phyloP scores from a whole-genome alignment of 2,113 vertebrate genomes.

The Tenebrosternarchus preto region DNA sequence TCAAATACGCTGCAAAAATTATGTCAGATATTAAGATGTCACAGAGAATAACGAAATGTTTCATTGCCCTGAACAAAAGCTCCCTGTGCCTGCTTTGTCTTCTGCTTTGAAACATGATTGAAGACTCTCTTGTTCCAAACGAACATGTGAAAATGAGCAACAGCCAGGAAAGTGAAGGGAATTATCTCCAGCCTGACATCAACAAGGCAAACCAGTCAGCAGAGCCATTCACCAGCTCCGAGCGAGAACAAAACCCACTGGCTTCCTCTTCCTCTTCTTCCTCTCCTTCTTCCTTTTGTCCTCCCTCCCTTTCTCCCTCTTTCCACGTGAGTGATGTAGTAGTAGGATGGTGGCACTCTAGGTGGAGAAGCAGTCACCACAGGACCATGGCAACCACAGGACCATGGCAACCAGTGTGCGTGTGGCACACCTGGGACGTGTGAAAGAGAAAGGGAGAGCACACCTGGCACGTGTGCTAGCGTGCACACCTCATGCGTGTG shows the following conservation, averaged over 20 bases:
- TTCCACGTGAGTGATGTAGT: slow-evolving; percentile 5
- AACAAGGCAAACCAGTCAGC: too few relatives aligned
- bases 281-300: background rate
- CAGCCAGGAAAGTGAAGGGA: background rate
- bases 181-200: too few relatives aligned
- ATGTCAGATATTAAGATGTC: slow-evolving; percentile 13
- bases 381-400: background rate
- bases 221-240: slow-evolving; percentile 28
- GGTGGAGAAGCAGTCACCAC: background rate
- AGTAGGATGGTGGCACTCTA: background rate
- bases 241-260: slow-evolving; percentile 13
- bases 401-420: background rate
- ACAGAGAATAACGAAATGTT: background rate
- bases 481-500: background rate
- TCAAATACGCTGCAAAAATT: background rate
- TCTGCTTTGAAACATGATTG: slow-evolving; percentile 1
- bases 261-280: background rate
- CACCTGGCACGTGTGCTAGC: background rate
- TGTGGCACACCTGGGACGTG: slow-evolving; percentile 10
- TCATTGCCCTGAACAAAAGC: background rate
- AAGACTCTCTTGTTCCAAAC: slow-evolving; percentile 16
- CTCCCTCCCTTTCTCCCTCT: background rate
- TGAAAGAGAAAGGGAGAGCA: background rate
- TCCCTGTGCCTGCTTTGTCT: background rate
- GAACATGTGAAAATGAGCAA: slow-evolving; percentile 29